Percentiles rank a stretch among this genome's conserved stretches.
Evolutionary conservation across 2,113 vertebrate species (phyloP).

Genomic region (Rhynchopsitta pachyrhyncha): DNA sequence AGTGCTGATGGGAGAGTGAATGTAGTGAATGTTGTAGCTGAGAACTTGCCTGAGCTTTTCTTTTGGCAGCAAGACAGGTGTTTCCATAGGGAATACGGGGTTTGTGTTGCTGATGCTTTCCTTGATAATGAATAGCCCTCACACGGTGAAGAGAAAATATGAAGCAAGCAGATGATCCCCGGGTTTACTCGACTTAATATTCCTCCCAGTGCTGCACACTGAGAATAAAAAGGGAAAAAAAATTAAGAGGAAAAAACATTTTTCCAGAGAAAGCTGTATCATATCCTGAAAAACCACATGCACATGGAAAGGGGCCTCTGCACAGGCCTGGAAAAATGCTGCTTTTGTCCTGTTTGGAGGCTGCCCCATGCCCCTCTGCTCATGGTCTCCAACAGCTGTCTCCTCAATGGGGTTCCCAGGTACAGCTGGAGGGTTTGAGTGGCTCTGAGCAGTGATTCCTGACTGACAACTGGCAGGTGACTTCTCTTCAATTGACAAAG

Average conservation of each 20-base stretch:
- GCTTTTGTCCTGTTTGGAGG: slow-evolving; percentile 34
- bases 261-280: background rate
- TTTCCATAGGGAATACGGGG: fast-evolving
- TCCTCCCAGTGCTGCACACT: background rate
- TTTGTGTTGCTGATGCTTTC: background rate
- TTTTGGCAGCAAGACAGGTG: background rate
- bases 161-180: background rate
- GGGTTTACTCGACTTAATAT: background rate
- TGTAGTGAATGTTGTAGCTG: background rate
- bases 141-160: background rate
- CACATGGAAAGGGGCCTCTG: background rate
- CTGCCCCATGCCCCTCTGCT: slow-evolving; percentile 3
- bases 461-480: slow-evolving; percentile 80
- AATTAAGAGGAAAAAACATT: fast-evolving
- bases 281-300: background rate
- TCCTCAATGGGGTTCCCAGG: background rate
- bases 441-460: slow-evolving; percentile 62
- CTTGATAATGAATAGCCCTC: background rate
- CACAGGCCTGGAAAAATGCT: background rate
- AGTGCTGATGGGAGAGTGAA: background rate
- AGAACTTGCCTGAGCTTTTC: background rate
- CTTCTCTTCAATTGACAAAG: slow-evolving; percentile 63
- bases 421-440: slow-evolving; percentile 65
- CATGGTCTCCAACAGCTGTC: slow-evolving; percentile 44
- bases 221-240: background rate